These are phyloP conservation scores for Pollachius pollachius DNA, from an alignment of 2,113 vertebrate species.

Conservation along the genomic window DNA sequence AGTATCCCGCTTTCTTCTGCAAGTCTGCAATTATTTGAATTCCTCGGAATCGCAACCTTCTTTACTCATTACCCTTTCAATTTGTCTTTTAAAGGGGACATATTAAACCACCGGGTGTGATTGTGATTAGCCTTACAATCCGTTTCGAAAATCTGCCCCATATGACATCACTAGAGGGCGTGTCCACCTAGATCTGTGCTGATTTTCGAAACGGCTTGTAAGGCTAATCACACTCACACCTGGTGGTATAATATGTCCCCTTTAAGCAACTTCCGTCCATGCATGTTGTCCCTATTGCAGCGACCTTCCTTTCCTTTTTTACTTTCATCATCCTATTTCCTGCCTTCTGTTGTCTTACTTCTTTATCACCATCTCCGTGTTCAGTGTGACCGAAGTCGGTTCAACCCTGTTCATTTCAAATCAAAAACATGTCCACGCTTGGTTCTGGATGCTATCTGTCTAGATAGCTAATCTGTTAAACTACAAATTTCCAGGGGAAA, in stretches of 20 bases:
- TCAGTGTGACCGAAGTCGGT: background rate
- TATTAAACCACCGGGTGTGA: too few relatives aligned
- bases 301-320: constrained; percentile 23
- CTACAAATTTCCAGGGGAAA: too few relatives aligned
- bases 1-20: constrained; percentile 9
- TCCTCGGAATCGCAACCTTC: constrained; percentile 11
- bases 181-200: too few relatives aligned
- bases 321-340: constrained; percentile 17
- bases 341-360: constrained; percentile 16
- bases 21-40: constrained; percentile 23
- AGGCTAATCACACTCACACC: too few relatives aligned
- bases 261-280: constrained; percentile 4
- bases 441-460: constrained; percentile 31
- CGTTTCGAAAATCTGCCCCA: too few relatives aligned
- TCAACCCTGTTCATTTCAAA: constrained; percentile 8
- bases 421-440: constrained; percentile 32
- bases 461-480: background rate
- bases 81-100: constrained; percentile 24
- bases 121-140: too few relatives aligned
- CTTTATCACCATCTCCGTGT: constrained; percentile 13
- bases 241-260: too few relatives aligned
- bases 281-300: constrained; percentile 14
- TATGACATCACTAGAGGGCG: too few relatives aligned
- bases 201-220: too few relatives aligned
- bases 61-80: constrained; percentile 5